phyloP scores from a whole-genome alignment of 2,797 vertebrate genomes.

The Crypturellus tataupa region DNA sequence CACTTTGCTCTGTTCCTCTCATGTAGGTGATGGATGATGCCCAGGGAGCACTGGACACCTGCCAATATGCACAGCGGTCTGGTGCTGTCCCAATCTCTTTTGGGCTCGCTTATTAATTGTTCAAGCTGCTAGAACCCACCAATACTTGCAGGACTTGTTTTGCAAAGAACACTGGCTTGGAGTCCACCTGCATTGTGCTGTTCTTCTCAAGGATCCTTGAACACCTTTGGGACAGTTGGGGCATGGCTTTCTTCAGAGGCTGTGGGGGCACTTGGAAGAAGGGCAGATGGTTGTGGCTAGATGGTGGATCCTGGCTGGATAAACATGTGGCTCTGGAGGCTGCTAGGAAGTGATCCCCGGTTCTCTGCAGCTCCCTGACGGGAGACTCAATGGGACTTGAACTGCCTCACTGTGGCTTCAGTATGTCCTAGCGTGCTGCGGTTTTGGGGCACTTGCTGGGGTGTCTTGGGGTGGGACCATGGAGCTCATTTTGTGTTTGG shows the following conservation, averaged over 20 bases:
- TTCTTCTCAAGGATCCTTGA: neutral
- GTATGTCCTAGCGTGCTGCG: accelerated
- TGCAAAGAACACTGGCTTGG: neutral
- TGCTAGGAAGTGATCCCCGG: neutral
- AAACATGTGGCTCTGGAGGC: neutral
- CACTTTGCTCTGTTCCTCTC: neutral
- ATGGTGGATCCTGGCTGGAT: accelerated
- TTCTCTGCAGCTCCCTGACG: neutral
- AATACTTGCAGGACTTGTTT: neutral
- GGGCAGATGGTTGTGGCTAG: neutral
- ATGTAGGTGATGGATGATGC: neutral
- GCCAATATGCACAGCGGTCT: neutral
- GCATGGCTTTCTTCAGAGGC: neutral
- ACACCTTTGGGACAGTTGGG: neutral
- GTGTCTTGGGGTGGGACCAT: neutral
- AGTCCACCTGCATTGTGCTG: neutral
- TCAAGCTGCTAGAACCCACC: neutral
- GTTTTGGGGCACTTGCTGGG: neutral
- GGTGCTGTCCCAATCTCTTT: neutral
- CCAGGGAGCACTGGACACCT: neutral
- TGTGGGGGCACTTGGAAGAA: accelerated
- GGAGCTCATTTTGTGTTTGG: accelerated
- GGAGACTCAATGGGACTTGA: neutral
- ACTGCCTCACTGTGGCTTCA: neutral
- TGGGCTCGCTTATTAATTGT: neutral